Evolutionary conservation across 2,113 vertebrate genomes (phyloP).

Genomic region (Procavia capensis): DNA sequence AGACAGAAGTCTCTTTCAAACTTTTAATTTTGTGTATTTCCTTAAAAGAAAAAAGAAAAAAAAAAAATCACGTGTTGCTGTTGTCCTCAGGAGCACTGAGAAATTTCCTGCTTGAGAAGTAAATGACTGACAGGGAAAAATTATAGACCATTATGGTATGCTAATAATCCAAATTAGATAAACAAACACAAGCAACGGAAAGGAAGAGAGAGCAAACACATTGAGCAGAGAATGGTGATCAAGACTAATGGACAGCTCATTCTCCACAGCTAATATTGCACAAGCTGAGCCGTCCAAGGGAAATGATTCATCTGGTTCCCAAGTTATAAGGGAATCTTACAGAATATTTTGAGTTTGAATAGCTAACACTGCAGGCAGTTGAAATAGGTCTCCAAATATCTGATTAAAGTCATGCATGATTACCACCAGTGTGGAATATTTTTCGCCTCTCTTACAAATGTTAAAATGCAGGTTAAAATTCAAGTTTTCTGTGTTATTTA

Average conservation of each 20-base stretch:
- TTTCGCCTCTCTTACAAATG: not conserved
- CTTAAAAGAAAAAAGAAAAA: conserved; percentile 35
- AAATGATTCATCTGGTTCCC: conserved; percentile 55
- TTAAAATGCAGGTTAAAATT: conserved; percentile 51
- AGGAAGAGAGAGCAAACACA: conserved; percentile 22
- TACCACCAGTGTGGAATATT: conserved; percentile 1
- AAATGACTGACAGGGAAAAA: conserved; percentile 57
- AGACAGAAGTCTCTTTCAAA: not conserved
- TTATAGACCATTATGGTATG: conserved; percentile 54
- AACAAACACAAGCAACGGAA: conserved; percentile 53
- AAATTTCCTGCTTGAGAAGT: conserved; percentile 64
- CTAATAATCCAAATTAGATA: conserved; percentile 74
- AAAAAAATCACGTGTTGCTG: not conserved
- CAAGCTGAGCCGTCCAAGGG: conserved; percentile 18
- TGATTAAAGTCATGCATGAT: conserved; percentile 20
- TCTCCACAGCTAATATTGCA: conserved; percentile 53
- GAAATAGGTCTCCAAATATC: conserved; percentile 40
- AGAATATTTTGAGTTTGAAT: conserved; percentile 52
- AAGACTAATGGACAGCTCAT: conserved; percentile 17
- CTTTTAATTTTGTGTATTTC: conserved; percentile 41
- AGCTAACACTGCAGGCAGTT: conserved; percentile 44
- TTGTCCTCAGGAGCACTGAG: conserved; percentile 42
- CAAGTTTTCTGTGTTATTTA: conserved; percentile 27
- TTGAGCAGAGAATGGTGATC: conserved; percentile 30
- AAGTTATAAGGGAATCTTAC: conserved; percentile 41